These are phyloP conservation scores for Rugalucina vietnamica DNA, from an alignment of 2,888 invertebrate species.

Conservation along the genomic window DNA sequence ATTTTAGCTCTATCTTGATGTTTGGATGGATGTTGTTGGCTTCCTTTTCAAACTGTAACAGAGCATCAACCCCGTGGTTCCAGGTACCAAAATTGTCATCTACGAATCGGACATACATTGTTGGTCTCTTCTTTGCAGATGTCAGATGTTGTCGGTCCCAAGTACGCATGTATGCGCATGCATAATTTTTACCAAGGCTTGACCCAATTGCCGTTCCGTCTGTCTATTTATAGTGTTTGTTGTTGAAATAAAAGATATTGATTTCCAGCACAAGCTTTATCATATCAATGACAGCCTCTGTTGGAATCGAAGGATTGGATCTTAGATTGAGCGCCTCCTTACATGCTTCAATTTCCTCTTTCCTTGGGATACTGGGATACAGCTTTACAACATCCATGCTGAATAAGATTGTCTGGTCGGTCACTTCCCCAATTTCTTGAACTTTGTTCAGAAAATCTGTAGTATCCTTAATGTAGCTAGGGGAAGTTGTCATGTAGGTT, in stretches of 20 bases:
- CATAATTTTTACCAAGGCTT: conserved; percentile 29
- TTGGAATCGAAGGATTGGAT: conserved; percentile 2
- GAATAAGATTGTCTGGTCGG: conserved; percentile 10
- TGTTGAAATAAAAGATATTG: conserved; percentile 26
- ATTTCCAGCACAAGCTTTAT: conserved; percentile 30
- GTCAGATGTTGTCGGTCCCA: no score
- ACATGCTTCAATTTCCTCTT: no score
- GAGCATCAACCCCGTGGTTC: no score
- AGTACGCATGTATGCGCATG: conserved; percentile 35
- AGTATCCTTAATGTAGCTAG: conserved; percentile 7
- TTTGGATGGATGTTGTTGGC: no score
- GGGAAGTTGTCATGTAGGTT: not conserved
- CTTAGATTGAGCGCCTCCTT: conserved; percentile 10
- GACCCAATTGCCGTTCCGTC: conserved; percentile 32
- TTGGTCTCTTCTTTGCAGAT: no score
- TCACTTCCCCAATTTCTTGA: no score
- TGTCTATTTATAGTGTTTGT: conserved; percentile 14
- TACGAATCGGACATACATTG: no score
- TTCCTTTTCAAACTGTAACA: no score
- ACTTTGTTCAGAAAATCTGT: conserved; percentile 24
- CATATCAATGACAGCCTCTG: conserved; percentile 1
- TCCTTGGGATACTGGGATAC: conserved; percentile 31
- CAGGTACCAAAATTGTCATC: no score
- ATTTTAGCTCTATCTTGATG: no score
- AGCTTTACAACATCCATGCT: conserved; percentile 38